These are phyloP conservation scores for Pagetopsis macropterus DNA, from an alignment of 2,797 vertebrate species.

Conservation along the genomic window DNA sequence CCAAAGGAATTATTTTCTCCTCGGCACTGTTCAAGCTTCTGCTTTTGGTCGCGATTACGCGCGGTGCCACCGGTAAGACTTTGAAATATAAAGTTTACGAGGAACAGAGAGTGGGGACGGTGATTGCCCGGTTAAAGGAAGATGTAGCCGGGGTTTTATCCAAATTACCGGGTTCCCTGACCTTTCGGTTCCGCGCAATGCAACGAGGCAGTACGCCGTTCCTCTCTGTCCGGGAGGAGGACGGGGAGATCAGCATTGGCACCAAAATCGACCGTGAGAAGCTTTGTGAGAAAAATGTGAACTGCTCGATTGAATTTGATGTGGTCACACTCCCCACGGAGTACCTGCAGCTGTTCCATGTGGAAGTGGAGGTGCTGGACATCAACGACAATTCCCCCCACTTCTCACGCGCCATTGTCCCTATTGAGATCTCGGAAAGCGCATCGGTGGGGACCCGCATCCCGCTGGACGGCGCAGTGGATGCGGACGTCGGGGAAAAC, in stretches of 20 bases:
- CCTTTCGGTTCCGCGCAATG: slow-evolving; percentile 94
- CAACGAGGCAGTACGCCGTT: slow-evolving; percentile 88
- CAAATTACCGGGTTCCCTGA: slow-evolving; percentile 87
- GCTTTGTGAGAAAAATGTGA: slow-evolving; percentile 94
- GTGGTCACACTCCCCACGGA: slow-evolving; percentile 96
- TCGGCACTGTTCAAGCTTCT: slow-evolving; percentile 64
- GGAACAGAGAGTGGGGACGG: slow-evolving; percentile 93
- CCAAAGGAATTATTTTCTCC: slow-evolving; percentile 62
- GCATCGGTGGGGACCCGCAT: slow-evolving; percentile 93
- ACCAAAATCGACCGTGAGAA: slow-evolving; percentile 95
- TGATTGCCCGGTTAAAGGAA: slow-evolving; percentile 91
- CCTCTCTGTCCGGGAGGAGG: slow-evolving; percentile 91
- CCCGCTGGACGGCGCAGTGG: slow-evolving; percentile 92
- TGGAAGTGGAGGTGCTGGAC: slow-evolving; percentile 96
- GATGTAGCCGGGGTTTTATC: slow-evolving; percentile 90
- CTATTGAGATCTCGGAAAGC: slow-evolving; percentile 96
- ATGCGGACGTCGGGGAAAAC: slow-evolving; percentile 95
- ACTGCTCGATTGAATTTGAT: slow-evolving; percentile 97
- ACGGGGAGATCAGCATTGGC: slow-evolving; percentile 93
- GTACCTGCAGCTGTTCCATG: slow-evolving; percentile 94
- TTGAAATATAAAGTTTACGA: slow-evolving; percentile 96
- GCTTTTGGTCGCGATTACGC: slow-evolving; percentile 64
- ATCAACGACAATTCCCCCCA: slow-evolving; percentile 97
- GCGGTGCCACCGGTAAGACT: slow-evolving; percentile 83
- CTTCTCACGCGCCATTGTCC: slow-evolving; percentile 92